Conservation (phyloP, 2,113 vertebrate species). For the Dicrurus megarhynchus region DNA sequence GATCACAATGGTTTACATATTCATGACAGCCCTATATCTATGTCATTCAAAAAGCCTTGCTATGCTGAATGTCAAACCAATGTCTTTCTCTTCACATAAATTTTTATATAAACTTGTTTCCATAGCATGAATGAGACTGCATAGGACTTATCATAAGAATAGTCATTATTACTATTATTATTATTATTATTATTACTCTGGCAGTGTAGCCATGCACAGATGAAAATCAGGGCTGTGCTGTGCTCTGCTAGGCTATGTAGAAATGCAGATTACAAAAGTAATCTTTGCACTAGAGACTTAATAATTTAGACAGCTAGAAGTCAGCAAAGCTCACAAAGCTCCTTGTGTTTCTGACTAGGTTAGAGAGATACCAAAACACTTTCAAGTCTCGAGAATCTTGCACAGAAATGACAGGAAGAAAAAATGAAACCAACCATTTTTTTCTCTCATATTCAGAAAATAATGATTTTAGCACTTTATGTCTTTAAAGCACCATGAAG, state of each 20-base stretch:
- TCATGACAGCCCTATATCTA: constrained; percentile 53
- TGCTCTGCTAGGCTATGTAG: neutral
- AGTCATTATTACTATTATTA: neutral
- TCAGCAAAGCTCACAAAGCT: neutral
- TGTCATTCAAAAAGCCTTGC: constrained; percentile 59
- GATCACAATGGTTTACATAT: constrained; percentile 67
- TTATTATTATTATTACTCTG: neutral
- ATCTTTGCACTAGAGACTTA: neutral
- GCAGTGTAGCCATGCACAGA: neutral
- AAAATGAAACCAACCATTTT: neutral
- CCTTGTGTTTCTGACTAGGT: neutral
- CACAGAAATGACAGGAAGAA: neutral
- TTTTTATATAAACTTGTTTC: neutral
- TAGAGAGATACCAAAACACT: neutral
- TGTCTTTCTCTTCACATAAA: constrained; percentile 43
- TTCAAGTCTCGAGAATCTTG: neutral
- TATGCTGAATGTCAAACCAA: constrained; percentile 43
- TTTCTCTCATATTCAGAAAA: neutral
- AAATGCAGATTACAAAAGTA: neutral
- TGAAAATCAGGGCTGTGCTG: neutral
- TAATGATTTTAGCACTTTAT: neutral
- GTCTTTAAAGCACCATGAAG: neutral
- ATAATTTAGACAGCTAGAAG: neutral
- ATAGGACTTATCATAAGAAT: neutral
- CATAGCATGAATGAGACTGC: neutral